Evolutionary conservation across 2,797 vertebrate species (phyloP).

Genomic region (Gouania willdenowi): DNA sequence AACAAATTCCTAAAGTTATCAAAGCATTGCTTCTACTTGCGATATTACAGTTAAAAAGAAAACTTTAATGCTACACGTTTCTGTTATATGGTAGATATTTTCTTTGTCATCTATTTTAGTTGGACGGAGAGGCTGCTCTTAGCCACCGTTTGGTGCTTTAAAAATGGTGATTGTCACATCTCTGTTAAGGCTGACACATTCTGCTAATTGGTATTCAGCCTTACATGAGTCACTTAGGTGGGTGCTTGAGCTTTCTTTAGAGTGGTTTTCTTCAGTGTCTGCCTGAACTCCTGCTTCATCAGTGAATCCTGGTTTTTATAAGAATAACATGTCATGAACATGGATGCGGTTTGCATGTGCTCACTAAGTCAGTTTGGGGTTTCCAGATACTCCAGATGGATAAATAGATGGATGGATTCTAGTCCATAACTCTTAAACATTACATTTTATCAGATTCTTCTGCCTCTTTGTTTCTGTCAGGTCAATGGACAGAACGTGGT

Average conservation of each 20-base stretch:
- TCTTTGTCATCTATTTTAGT: no score
- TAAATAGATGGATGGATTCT: background rate
- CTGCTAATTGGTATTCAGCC: constrained; percentile 50
- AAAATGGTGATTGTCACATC: constrained; percentile 33
- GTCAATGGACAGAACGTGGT: constrained; percentile 92
- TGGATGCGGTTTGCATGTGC: background rate
- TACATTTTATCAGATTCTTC: no score
- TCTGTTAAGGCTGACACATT: constrained; percentile 43
- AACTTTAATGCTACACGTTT: no score
- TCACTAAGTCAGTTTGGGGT: background rate
- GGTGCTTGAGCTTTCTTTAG: constrained; percentile 26
- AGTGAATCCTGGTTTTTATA: background rate
- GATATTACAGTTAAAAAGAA: no score
- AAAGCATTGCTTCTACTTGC: no score
- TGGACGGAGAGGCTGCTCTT: no score
- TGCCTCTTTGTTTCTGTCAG: constrained; percentile 51
- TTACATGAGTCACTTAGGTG: constrained; percentile 49
- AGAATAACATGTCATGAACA: background rate
- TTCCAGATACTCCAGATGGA: background rate
- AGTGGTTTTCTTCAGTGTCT: constrained; percentile 18
- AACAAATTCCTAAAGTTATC: no score
- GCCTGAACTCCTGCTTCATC: constrained; percentile 5
- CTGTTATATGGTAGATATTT: no score
- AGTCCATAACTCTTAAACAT: background rate
- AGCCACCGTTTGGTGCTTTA: no score